phyloP scores from a whole-genome alignment of 1,140 invertebrate genomes.

The Oscheius sp. region DNA sequence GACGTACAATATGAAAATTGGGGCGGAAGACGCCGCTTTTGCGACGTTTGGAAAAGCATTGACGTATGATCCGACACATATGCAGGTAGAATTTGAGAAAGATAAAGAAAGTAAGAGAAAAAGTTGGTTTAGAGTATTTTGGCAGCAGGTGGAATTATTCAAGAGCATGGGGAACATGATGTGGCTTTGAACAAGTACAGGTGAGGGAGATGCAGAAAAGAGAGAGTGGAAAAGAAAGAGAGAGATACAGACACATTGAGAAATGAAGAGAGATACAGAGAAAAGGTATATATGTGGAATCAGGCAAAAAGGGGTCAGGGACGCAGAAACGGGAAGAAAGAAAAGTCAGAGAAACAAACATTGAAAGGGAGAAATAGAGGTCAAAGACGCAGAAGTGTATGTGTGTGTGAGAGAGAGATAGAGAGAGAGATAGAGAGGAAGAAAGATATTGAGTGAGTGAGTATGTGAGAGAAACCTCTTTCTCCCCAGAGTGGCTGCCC shows the following conservation, averaged over 20 bases:
- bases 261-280: no score
- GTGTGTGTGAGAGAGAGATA: no score
- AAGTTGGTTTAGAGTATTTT: not conserved
- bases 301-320: no score
- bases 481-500: conserved; percentile 6
- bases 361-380: not conserved
- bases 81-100: not conserved
- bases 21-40: conserved; percentile 10
- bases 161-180: not conserved
- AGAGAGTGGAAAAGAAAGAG: not conserved
- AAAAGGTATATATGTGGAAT: no score
- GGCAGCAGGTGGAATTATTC: not conserved
- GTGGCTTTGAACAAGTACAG: conserved; percentile 3
- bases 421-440: no score
- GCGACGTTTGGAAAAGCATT: conserved; percentile 4
- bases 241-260: not conserved
- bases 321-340: no score
- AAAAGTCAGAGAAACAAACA: not conserved
- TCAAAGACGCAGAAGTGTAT: not conserved
- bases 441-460: no score
- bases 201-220: not conserved
- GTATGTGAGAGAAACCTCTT: no score
- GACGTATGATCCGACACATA: not conserved
- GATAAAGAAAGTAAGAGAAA: not conserved
- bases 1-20: not conserved